Evolutionary conservation across 2,797 vertebrate genomes (phyloP).

Genomic region (Uromys caudimaculatus): DNA sequence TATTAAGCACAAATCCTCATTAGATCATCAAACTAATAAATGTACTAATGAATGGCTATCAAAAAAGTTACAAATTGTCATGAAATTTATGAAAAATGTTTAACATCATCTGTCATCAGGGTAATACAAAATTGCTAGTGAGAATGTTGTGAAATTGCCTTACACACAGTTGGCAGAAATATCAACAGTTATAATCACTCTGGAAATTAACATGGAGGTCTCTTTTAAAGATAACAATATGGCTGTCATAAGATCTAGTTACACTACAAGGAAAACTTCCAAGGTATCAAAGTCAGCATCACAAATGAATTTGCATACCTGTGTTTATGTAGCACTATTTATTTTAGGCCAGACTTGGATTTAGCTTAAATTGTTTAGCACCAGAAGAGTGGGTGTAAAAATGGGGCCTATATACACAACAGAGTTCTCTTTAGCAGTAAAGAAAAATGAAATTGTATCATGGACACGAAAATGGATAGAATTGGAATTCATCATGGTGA

Average conservation of each 20-base stretch:
- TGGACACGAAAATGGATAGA: background rate
- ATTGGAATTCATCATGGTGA: background rate
- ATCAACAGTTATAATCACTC: background rate
- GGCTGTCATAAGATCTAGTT: background rate
- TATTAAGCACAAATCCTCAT: too few species aligned
- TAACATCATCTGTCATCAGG: background rate
- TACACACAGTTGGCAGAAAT: background rate
- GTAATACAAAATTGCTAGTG: background rate
- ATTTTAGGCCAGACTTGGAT: too few species aligned
- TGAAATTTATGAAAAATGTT: background rate
- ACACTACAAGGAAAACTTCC: too few species aligned
- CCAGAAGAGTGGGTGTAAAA: background rate
- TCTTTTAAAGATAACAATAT: too few species aligned
- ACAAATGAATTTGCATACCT: background rate
- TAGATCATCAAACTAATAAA: background rate
- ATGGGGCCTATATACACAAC: background rate
- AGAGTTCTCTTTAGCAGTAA: background rate
- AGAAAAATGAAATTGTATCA: background rate
- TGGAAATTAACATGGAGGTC: too few species aligned
- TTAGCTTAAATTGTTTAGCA: background rate
- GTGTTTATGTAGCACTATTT: background rate
- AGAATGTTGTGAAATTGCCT: background rate
- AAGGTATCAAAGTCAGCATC: background rate
- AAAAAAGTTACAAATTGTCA: background rate
- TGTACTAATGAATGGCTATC: background rate